phyloP scores from a whole-genome alignment of 2,797 vertebrate genomes.

The Enteromius thamalakanensis region DNA sequence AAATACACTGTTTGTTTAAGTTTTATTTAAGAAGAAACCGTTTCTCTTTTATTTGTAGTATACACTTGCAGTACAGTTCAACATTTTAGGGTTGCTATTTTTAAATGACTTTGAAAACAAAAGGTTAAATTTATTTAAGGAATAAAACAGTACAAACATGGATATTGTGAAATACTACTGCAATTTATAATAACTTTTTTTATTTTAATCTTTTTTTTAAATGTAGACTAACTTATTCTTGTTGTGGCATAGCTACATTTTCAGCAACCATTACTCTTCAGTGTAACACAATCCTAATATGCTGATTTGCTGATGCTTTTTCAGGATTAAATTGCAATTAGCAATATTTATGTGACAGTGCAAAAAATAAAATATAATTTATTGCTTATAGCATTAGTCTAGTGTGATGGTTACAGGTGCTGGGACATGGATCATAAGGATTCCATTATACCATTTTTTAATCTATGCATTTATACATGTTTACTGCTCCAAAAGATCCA shows the following conservation, averaged over 20 bases:
- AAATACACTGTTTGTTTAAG: neutral
- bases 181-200: neutral
- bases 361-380: neutral
- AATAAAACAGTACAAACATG: neutral
- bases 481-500: neutral
- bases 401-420: neutral
- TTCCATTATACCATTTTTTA: neutral
- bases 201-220: neutral
- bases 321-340: neutral
- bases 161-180: too few species aligned
- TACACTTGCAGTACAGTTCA: too few species aligned
- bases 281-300: neutral
- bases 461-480: neutral
- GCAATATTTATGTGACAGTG: neutral
- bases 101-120: neutral
- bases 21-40: neutral
- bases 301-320: neutral
- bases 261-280: neutral
- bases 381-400: neutral
- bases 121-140: neutral
- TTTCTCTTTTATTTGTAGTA: neutral
- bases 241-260: too few species aligned
- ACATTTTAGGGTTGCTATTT: neutral
- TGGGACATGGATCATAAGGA: neutral
- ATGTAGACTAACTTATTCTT: neutral